Conservation (phyloP, 2,888 invertebrate species). For the Drosophila nr. fundita region DNA sequence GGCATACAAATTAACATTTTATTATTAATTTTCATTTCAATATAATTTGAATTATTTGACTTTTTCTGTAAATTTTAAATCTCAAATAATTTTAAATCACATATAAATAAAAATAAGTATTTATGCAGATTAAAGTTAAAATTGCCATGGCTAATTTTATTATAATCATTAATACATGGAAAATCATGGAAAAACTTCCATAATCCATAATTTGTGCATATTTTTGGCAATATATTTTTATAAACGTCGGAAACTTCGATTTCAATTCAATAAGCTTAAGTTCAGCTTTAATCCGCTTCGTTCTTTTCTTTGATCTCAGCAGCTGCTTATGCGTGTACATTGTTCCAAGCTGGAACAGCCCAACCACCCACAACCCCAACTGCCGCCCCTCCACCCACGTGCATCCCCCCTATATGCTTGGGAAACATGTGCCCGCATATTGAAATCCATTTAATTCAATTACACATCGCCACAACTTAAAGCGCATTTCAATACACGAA, state of each 20-base stretch:
- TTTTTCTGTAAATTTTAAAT: not conserved
- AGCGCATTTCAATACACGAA: constrained; percentile 68
- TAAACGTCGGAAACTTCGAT: not conserved
- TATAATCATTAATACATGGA: not conserved
- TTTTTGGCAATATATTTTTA: not conserved
- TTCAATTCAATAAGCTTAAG: constrained; percentile 13
- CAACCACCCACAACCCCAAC: not conserved
- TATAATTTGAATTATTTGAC: not conserved
- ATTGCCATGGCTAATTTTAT: not conserved
- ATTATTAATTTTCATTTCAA: not conserved
- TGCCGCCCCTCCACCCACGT: not conserved
- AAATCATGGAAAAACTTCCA: not conserved
- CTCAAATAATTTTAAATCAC: not conserved
- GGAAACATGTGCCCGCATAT: constrained; percentile 77
- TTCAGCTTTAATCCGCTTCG: not conserved
- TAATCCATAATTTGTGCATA: not conserved
- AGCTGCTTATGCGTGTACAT: constrained; percentile 53
- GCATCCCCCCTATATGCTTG: not conserved
- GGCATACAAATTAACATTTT: not conserved
- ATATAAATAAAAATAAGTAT: not conserved
- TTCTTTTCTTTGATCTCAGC: constrained; percentile 39
- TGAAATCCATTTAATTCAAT: constrained; percentile 80
- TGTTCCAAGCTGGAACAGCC: constrained; percentile 17
- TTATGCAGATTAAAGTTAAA: not conserved
- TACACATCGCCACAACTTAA: constrained; percentile 76